phyloP scores from a whole-genome alignment of 1,140 invertebrate genomes.

The Meteorus sp. region DNA sequence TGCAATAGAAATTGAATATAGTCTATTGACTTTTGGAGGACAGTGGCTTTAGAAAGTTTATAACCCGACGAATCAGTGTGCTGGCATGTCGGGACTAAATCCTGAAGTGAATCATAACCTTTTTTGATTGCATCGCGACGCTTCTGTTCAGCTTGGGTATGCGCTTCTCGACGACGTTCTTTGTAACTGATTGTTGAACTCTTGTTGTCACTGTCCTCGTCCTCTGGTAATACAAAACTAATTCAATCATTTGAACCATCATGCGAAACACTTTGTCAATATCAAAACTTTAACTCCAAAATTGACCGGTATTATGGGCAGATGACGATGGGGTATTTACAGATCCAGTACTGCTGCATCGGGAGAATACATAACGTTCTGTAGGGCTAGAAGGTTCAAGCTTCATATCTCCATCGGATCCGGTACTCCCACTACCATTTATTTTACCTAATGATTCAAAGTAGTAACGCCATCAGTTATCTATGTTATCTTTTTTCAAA shows the following conservation, averaged over 20 bases:
- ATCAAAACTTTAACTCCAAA: no score
- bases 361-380: constrained; percentile 70
- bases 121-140: constrained; percentile 95
- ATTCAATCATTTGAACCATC: no score
- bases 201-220: constrained; percentile 87
- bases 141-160: constrained; percentile 97
- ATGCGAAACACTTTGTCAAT: no score
- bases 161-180: constrained; percentile 89
- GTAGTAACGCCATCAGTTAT: constrained; percentile 50
- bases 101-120: constrained; percentile 89
- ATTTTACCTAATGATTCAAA: constrained; percentile 30
- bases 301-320: constrained; percentile 80
- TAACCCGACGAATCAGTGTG: constrained; percentile 81
- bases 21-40: constrained; percentile 90
- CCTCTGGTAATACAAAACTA: constrained; percentile 75
- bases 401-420: constrained; percentile 60
- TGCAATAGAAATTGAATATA: constrained; percentile 89
- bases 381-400: constrained; percentile 69
- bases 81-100: constrained; percentile 90
- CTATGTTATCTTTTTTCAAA: constrained; percentile 59
- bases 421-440: constrained; percentile 21
- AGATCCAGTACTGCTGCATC: constrained; percentile 82
- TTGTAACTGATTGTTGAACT: constrained; percentile 84
- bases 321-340: constrained; percentile 82
- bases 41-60: constrained; percentile 95